Base-by-base conservation (phyloP, 2,888 invertebrate species). In the Nudaria mundana region DNA sequence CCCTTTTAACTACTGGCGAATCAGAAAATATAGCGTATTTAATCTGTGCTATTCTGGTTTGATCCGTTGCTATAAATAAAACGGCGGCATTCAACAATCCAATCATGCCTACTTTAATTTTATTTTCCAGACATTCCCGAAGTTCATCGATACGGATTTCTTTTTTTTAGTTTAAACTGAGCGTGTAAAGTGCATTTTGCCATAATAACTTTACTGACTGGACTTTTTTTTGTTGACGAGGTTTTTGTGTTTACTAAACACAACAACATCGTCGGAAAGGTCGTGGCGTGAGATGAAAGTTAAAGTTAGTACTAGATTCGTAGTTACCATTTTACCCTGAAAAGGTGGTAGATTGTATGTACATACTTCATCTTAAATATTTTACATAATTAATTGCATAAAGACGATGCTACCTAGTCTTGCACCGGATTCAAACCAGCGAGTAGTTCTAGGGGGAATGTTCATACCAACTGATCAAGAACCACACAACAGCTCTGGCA, bases 121-220 rank as follows among this genome's bases (percentile, higher is more conserved):
- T 18, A 26, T 25, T 37, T 31, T 31, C 30, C 8, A 14, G 8
- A 25, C 10, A 37, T 31, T 24, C 25, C 31, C 14, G 30, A 31
- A 37, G 37, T 37, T 14, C 31, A 20, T 24, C 25, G 30, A 37
- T 31, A 31, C 30, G 10, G 10, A 30, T 18, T 34, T 41, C 24
- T 6, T 40, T 45, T 44, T 56, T 57, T 53, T 50, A 36, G 37
- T 36, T 53, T 52, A 48, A 56, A 53, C 53, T 43, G 51, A 41
- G 48, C 52, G 39, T 61, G 57, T 56, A 64, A 64, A 70, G 55
- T 64, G 55, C 30, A 42, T 48, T 40, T 37, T 23, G 6, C 18
- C 29, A 20, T 18, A 16, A 33, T 41, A 31, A 40, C 26, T 26
- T 31, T 25, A 35, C 30, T 34, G 20, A 3, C 23, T 5, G 13